Conservation (phyloP, 2,888 invertebrate species). For the Doris montereyensis region DNA sequence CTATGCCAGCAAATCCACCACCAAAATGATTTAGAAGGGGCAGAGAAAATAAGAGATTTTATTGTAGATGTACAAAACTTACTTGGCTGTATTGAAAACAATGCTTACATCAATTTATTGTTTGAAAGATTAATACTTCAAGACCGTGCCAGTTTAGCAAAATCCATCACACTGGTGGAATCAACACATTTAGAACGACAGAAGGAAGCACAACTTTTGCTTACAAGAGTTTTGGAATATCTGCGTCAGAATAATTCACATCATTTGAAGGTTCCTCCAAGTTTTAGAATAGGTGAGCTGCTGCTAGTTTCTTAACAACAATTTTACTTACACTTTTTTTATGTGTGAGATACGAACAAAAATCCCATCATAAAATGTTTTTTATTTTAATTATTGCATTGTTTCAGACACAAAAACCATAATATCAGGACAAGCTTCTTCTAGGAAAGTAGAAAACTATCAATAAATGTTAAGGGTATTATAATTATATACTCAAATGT, state of each 20-base stretch:
- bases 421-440: too few relatives aligned
- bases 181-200: slow-evolving; percentile 73
- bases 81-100: slow-evolving; percentile 30
- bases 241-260: slow-evolving; percentile 50
- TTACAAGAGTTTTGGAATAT: slow-evolving; percentile 66
- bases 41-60: not conserved
- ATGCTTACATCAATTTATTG: slow-evolving; percentile 49
- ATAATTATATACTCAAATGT: too few relatives aligned
- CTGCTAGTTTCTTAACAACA: not conserved
- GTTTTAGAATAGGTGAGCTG: slow-evolving; percentile 72
- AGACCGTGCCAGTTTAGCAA: slow-evolving; percentile 72
- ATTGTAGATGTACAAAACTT: slow-evolving; percentile 6
- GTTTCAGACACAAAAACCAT: too few relatives aligned
- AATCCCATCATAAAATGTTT: too few relatives aligned
- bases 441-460: too few relatives aligned
- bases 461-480: too few relatives aligned
- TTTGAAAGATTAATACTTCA: slow-evolving; percentile 60
- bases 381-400: too few relatives aligned
- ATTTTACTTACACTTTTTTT: too few relatives aligned
- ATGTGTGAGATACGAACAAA: too few relatives aligned
- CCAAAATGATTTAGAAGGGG: too few relatives aligned
- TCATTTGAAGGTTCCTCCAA: slow-evolving; percentile 47
- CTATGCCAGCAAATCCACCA: too few relatives aligned
- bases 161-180: slow-evolving; percentile 75
- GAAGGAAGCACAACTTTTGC: slow-evolving; percentile 71